A percentile compares a stretch with the other conserved stretches of the same genome.
Evolutionary conservation across 1,140 invertebrate genomes (phyloP).

Genomic region (Drosophila hydei): DNA sequence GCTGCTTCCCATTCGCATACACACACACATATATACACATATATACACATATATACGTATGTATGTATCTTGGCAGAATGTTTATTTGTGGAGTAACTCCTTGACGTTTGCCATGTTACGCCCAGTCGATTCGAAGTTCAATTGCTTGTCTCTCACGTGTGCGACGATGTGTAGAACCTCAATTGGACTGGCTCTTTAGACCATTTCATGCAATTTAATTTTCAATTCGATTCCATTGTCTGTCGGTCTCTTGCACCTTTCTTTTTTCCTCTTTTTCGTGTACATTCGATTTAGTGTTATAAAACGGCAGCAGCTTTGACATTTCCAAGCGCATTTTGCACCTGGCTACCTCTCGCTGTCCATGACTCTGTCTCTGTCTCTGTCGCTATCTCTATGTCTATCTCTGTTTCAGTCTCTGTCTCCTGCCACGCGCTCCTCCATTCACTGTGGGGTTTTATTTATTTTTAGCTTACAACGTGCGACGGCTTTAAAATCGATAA

Average conservation of each 20-base stretch:
- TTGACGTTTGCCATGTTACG: constrained; percentile 40
- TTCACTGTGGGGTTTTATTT: constrained; percentile 55
- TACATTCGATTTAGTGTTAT: constrained; percentile 30
- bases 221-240: constrained; percentile 75
- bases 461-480: constrained; percentile 75
- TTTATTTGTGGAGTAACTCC: not conserved
- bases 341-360: constrained; percentile 51
- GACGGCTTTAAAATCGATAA: constrained; percentile 78
- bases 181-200: constrained; percentile 21
- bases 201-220: constrained; percentile 72
- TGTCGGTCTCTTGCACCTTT: constrained; percentile 9
- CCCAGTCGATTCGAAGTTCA: constrained; percentile 39
- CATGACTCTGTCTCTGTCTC: constrained; percentile 31
- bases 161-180: constrained; percentile 35
- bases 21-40: too few relatives aligned
- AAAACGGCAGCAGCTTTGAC: constrained; percentile 75
- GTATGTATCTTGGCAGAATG: not conserved
- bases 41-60: not conserved
- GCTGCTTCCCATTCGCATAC: not conserved
- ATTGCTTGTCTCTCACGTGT: constrained; percentile 28
- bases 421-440: constrained; percentile 6
- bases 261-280: not conserved
- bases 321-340: constrained; percentile 78
- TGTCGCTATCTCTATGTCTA: not conserved
- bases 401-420: constrained; percentile 21